A percentile compares a stretch with the other conserved stretches of the same genome.
These are phyloP conservation scores for Oncorhynchus mykiss DNA, from an alignment of 2,113 vertebrate genomes.

Conservation along the genomic window DNA sequence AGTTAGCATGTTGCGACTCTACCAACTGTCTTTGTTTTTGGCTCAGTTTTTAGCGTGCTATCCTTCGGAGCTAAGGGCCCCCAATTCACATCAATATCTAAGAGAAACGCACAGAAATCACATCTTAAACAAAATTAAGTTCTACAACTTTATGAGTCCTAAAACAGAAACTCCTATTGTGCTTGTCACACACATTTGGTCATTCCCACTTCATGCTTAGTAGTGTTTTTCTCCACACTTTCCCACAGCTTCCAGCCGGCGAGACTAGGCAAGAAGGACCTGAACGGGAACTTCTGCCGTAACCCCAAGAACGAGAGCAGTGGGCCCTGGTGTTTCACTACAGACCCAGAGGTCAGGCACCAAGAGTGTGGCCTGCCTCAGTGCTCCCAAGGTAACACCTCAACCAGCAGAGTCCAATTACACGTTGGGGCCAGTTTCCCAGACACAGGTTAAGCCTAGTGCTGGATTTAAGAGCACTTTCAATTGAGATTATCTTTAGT, in stretches of 20 bases:
- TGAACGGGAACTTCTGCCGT: slow-evolving; percentile 93
- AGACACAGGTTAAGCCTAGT: too few species aligned
- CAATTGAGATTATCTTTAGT: too few species aligned
- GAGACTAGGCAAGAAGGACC: slow-evolving; percentile 82
- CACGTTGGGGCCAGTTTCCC: too few species aligned
- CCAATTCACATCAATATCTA: too few species aligned
- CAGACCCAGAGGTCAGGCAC: slow-evolving; percentile 82
- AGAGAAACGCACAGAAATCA: background rate
- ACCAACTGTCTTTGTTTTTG: background rate
- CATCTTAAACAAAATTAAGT: background rate
- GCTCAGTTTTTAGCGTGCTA: too few species aligned
- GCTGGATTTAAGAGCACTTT: too few species aligned
- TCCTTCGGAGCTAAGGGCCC: too few species aligned
- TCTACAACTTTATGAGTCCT: background rate
- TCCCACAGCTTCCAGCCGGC: slow-evolving; percentile 84
- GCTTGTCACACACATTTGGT: background rate
- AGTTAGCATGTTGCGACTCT: background rate
- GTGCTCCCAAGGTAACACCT: slow-evolving; percentile 88
- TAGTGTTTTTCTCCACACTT: slow-evolving; percentile 39
- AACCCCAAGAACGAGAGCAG: slow-evolving; percentile 91
- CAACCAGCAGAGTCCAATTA: background rate
- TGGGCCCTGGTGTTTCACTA: slow-evolving; percentile 97
- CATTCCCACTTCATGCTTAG: background rate
- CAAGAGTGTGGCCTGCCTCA: slow-evolving; percentile 90
- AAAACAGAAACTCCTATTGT: background rate